phyloP scores from a whole-genome alignment of 2,113 vertebrate genomes.

The Manacus vitellinus region DNA sequence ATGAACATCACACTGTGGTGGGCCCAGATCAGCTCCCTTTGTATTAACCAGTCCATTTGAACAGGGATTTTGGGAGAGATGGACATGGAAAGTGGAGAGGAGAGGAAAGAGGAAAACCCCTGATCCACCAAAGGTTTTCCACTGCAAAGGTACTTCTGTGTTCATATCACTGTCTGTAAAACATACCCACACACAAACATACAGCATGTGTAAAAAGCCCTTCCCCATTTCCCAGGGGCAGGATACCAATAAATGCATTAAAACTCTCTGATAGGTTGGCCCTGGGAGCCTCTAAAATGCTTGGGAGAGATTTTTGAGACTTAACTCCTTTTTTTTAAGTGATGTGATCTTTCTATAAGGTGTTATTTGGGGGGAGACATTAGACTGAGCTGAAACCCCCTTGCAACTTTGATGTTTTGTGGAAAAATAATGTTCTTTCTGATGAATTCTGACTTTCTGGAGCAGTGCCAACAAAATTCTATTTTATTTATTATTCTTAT shows the following conservation, averaged over 20 bases:
- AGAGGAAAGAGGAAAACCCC: background rate
- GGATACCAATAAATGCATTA: background rate
- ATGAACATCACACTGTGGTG: background rate
- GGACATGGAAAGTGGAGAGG: background rate
- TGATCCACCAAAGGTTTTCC: background rate
- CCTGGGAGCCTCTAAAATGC: background rate
- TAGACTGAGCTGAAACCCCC: background rate
- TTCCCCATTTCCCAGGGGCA: background rate
- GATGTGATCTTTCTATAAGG: background rate
- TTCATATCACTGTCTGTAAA: background rate
- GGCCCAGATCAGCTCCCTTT: background rate
- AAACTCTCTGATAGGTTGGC: background rate
- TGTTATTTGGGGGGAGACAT: background rate
- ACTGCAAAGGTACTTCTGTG: background rate
- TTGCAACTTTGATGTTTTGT: background rate
- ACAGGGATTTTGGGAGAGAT: background rate
- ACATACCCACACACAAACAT: background rate
- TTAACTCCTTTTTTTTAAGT: background rate
- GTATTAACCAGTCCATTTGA: background rate
- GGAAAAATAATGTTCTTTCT: background rate
- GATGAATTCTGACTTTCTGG: background rate
- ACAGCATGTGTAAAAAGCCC: background rate
- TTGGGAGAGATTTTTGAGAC: background rate
- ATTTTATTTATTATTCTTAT: background rate
- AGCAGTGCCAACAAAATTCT: background rate